phyloP scores from a whole-genome alignment of 2,888 invertebrate species.

The Graphium colonna region DNA sequence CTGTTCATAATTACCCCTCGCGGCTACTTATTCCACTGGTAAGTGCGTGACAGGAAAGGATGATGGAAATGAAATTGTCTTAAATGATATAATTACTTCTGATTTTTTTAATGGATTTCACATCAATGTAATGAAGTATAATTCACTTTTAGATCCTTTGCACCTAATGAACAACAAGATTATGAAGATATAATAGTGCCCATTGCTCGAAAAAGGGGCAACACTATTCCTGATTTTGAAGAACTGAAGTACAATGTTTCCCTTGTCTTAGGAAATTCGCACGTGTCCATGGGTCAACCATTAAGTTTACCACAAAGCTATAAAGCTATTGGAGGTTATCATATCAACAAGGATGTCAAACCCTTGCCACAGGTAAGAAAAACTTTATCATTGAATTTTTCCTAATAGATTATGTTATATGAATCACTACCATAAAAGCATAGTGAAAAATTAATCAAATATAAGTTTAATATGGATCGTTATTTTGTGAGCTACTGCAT shows the following conservation, averaged over 20 bases:
- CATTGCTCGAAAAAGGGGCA: slow-evolving; percentile 32
- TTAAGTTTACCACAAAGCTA: slow-evolving; percentile 46
- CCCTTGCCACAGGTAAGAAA: slow-evolving; percentile 50
- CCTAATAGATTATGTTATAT: no score
- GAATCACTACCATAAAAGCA: no score
- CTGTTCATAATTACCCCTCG: no score
- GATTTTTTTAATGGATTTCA: no score
- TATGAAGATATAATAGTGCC: slow-evolving; percentile 37
- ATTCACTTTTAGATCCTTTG: neutral
- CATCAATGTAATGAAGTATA: neutral
- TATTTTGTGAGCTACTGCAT: no score
- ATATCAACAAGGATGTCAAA: slow-evolving; percentile 42
- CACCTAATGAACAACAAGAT: slow-evolving; percentile 16
- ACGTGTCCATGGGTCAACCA: slow-evolving; percentile 43
- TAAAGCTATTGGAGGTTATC: slow-evolving; percentile 51
- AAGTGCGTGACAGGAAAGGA: no score
- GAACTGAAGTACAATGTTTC: slow-evolving; percentile 36
- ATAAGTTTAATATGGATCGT: no score
- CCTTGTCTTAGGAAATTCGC: slow-evolving; percentile 56
- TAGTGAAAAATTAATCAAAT: no score
- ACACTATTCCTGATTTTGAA: slow-evolving; percentile 31
- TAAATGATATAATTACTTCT: no score
- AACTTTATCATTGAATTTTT: no score
- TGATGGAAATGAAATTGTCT: no score
- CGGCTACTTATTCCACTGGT: no score